Conservation (phyloP, 53 echinoderm and acorn worm species). For the Glandiceps talaboti region DNA sequence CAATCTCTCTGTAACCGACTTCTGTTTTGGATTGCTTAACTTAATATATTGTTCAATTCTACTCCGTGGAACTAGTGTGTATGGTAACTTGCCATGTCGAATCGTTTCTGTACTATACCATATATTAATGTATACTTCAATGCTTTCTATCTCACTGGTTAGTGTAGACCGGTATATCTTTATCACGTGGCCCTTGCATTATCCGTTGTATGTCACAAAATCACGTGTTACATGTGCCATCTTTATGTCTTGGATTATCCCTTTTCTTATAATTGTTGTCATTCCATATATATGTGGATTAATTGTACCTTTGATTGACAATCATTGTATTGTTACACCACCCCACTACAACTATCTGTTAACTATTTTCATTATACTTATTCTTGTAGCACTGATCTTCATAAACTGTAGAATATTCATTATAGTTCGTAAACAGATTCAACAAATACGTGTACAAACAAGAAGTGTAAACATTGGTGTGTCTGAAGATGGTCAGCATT, state of each 20-base stretch:
- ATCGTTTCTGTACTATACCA: too few relatives aligned
- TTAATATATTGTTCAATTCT: too few relatives aligned
- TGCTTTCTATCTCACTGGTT: neutral
- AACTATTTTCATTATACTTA: neutral
- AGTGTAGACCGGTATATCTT: neutral
- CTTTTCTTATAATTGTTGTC: neutral
- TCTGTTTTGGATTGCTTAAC: too few relatives aligned
- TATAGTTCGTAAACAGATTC: neutral
- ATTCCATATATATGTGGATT: neutral
- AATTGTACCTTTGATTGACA: neutral
- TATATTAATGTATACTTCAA: too few relatives aligned
- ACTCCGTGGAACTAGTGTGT: too few relatives aligned
- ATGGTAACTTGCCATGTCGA: too few relatives aligned
- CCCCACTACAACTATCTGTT: neutral
- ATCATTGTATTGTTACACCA: neutral
- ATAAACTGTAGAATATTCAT: neutral
- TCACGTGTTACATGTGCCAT: neutral
- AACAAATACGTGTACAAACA: neutral
- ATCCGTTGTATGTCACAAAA: neutral
- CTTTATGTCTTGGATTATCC: neutral
- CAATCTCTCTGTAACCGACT: too few relatives aligned
- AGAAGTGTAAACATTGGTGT: neutral
- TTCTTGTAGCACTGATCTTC: neutral
- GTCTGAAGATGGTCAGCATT: neutral
- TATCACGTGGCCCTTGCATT: neutral